Evolutionary conservation across 2,888 invertebrate genomes (phyloP), one percentile per base, ranked within the genome.

Genomic region (Mythimna loreyi): DNA sequence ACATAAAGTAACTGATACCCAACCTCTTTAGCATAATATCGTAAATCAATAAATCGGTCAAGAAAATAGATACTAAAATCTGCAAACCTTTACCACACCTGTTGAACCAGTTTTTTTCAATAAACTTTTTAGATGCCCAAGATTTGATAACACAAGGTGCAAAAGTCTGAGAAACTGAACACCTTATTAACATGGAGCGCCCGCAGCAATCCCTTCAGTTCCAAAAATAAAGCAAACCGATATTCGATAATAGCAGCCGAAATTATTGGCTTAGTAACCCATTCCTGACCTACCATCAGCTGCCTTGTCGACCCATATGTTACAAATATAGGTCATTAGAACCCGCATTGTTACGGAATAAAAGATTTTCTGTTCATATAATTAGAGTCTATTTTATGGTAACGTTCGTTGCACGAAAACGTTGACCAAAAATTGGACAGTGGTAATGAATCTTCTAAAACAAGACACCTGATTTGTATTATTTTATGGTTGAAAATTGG

Each of bases 101-200:
- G 94, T 92, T 86, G 68, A 72, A 80, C 85, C 80, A 78, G 80
- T 81, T 81, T 90, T 47, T 91, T 92, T 92, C 90, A 92, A 92
- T 92, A 89, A 92, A 85, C 83, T 86, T 85, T 83, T 87, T 87
- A 86, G 86, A 88, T 87, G 78, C 74, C 85, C 85, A 89, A 89
- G 87, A 90, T 91, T 91, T 87, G 90, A 92, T 91, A 90, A 82
- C 90, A 92, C 94, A 96, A 95, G 95, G 94, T 95, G 94, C 94
- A 94, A 92, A 93, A 90, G 87, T 86, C 80, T 84, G 86, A 87
- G 89, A 91, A 87, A 89, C 86, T 84, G 87, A 92, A 92, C 92
- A 91, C 90, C 90, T 92, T 92, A 94, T 94, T 94, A 94, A 86
- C 82, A 87, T 88, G 79, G 84, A 78, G 84, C 59, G 90, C 93